Evolutionary conservation across 2,113 vertebrate species (phyloP).

Genomic region (Elanoides forficatus): DNA sequence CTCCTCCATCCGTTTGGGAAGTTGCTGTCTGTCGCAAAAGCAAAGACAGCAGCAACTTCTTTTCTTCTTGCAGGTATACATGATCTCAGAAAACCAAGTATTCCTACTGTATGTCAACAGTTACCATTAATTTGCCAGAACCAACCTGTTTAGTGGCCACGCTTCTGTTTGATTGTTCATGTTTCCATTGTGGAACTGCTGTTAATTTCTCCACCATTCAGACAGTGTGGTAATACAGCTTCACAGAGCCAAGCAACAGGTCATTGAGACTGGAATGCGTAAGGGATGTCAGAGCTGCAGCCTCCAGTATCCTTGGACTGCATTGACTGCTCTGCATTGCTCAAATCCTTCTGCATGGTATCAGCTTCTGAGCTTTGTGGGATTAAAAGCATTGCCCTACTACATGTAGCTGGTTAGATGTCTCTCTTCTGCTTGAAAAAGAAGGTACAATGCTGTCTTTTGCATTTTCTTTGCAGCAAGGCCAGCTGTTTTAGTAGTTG

Average conservation of each 20-base stretch:
- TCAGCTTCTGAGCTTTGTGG: background rate
- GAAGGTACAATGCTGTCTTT: background rate
- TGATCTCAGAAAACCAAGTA: too few species aligned
- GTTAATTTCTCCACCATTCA: background rate
- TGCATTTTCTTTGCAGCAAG: background rate
- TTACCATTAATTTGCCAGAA: background rate
- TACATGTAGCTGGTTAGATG: background rate
- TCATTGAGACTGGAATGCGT: background rate
- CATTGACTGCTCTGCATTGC: background rate
- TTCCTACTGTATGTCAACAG: background rate
- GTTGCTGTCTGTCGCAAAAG: background rate
- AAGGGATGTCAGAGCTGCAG: background rate
- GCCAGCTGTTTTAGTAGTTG: background rate
- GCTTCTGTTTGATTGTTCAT: rapidly evolving
- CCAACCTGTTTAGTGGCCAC: background rate
- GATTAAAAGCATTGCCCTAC: background rate
- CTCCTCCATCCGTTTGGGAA: background rate
- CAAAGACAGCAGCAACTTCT: background rate
- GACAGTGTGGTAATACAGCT: background rate
- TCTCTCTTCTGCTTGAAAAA: background rate
- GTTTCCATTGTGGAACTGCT: background rate
- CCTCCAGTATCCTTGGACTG: background rate
- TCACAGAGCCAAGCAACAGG: background rate
- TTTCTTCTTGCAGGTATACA: too few species aligned
- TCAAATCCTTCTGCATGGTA: rapidly evolving